Percentiles rank a stretch among this genome's conserved stretches.
Evolutionary conservation across 1,140 invertebrate species (phyloP).

Genomic region (Euura saliciscinereae): DNA sequence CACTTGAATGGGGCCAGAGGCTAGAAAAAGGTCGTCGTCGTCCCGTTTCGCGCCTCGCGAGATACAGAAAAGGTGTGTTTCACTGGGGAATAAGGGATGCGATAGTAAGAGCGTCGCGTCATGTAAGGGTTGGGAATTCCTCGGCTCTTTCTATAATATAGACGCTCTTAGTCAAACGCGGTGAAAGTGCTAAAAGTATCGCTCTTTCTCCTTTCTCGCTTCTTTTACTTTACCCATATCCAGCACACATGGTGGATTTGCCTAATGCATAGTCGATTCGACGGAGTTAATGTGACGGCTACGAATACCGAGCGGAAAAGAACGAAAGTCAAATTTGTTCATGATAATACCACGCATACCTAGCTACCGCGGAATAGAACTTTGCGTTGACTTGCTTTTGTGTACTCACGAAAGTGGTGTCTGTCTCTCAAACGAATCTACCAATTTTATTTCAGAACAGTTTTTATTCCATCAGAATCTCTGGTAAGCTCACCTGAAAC

Average conservation of each 20-base stretch:
- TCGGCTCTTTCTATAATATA: too few species aligned
- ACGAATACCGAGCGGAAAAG: constrained; percentile 1
- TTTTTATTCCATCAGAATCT: background rate
- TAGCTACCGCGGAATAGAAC: background rate
- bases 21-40: too few species aligned
- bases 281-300: background rate
- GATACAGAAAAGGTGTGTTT: too few species aligned
- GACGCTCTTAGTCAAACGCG: too few species aligned
- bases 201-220: background rate
- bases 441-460: background rate
- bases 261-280: constrained; percentile 47
- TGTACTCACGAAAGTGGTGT: constrained; percentile 1
- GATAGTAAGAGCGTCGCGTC: too few species aligned
- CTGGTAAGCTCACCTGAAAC: background rate
- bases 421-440: background rate
- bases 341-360: constrained; percentile 40
- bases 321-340: constrained; percentile 49
- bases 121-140: too few species aligned
- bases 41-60: too few species aligned
- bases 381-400: background rate
- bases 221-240: background rate
- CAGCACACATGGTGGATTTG: constrained; percentile 27
- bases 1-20: background rate
- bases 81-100: too few species aligned
- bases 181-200: background rate